Evolutionary conservation across 2,797 vertebrate genomes (phyloP).

Genomic region (Tragelaphus oryx): DNA sequence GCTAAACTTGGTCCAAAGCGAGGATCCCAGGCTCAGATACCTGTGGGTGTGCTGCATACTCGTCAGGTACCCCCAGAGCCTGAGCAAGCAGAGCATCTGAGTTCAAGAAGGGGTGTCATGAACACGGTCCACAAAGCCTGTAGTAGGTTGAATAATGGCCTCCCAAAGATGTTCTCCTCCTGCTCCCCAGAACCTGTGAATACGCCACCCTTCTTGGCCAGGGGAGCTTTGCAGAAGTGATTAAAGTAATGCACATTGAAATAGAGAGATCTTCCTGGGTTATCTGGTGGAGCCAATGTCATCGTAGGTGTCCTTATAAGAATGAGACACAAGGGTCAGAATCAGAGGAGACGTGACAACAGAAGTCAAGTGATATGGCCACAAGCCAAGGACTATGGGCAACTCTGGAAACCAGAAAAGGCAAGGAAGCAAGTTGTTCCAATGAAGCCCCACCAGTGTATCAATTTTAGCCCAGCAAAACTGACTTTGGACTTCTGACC

Average conservation of each 20-base stretch:
- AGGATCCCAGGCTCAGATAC: not conserved
- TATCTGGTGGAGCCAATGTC: not conserved
- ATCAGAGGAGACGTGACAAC: not conserved
- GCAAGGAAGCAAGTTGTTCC: not conserved
- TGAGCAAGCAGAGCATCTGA: not conserved
- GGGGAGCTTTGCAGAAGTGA: not conserved
- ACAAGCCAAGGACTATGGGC: not conserved
- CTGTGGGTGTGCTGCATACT: not conserved
- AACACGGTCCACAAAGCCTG: not conserved
- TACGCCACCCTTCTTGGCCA: fast-evolving
- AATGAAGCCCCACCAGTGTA: not conserved
- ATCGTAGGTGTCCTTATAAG: not conserved
- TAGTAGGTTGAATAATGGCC: not conserved
- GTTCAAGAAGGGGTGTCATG: not conserved
- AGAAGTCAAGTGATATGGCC: not conserved
- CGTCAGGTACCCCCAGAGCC: not conserved
- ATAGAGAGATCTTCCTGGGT: not conserved
- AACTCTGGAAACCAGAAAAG: not conserved
- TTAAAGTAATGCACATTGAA: not conserved
- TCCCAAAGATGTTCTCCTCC: not conserved
- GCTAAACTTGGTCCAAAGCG: not conserved
- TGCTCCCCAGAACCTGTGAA: not conserved
- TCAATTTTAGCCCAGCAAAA: not conserved
- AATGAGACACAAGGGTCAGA: not conserved
- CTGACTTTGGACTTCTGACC: not conserved